Evolutionary conservation across 2,888 invertebrate species (phyloP), one percentile per base, ranked within the genome.

Genomic region (Anodontia alba): DNA sequence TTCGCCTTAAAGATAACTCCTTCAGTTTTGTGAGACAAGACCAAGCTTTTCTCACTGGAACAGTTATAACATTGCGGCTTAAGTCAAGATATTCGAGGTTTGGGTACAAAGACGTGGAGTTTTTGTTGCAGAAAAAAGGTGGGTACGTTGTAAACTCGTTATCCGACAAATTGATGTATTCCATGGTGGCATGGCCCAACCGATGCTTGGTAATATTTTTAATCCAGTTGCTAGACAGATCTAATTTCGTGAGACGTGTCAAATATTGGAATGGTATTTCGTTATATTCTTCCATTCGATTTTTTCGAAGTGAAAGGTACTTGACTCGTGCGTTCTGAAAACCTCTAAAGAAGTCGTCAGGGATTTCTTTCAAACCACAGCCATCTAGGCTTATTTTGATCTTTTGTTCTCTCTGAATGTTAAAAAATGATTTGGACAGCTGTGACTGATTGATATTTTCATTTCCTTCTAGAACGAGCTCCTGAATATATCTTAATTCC

Each of bases 281-380:
- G 23, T 67, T 67, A n/a, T n/a, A 67, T 7, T n/a, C 36, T 36
- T 20, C 36, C n/a, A 67, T 20, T 5, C 36, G 8, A 36, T 67
- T 67, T n/a, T 36, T 12, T 29, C 38, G 36, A n/a, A 67, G 67
- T 8, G 42, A 38, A 20, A 67, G 15, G 23, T 67, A 36, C n/a
- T 20, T n/a, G 7, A 67, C 7, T 23, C 15, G 33, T 8, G 42
- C 3, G 7, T 36, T 23, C 23, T n/a, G 38, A n/a, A 67, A 67
- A 5, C 67, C 67, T 5, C 7, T 8, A 8, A 75, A 49, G 38
- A 68, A 33, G n/a, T 51, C 67, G 23, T 68, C 49, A 49, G 75
- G 51, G 8, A 75, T 75, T 1, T 43, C 3, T 1, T 46, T 0
- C 20, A 73, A 10, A 1, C 3, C 73, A 43, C 66, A 66, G 20